Base-by-base conservation (phyloP, 2,113 vertebrate species). In the Pelecanus crispus region DNA sequence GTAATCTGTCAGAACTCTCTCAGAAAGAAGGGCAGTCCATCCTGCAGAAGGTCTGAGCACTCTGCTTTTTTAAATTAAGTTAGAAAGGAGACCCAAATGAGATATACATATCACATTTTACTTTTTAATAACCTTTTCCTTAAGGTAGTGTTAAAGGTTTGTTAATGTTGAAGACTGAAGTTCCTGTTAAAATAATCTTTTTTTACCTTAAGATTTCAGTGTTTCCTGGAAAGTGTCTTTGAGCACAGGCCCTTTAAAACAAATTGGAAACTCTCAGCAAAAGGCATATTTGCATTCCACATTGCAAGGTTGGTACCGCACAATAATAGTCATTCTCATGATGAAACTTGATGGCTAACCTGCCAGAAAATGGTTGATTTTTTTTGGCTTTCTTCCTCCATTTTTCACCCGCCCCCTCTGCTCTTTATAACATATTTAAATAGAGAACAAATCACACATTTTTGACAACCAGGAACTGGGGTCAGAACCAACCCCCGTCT, bases 371-470 rank as follows among this genome's bases (percentile, higher is more conserved):
- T 47, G 56, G 72, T 71, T 95, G 94, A 92, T 87, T 86, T 78
- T 93, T 94, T 90, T 63, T 88, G 90, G 95, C 97, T 96, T 91
- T 50, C 89, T 88, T 96, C 90, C 95, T 96, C 86, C 50, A 74
- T 94, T 96, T 94, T 97, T 96, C 96, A 95, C 62, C 78, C 90
- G 0, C 63, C 34, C 53, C 85, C 89, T 95, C 73, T 80, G 85
- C 91, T 97, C 68, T 53, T 87, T 89, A 83, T 58, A 66, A 81
- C 91, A 63, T 70, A 79, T 96, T 91, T 95, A 95, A 86, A 93
- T 56, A 45, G 77, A 89, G 59, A 77, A 89, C 20, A 90, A 90
- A 90, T 96, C 80, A 90, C 90, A 96, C 91, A 67, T 95, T 96
- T 95, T 81, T 95, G 88, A 96, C 95, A 96, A 96, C 92, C 52